Percentiles rank a stretch among this genome's conserved stretches.
Evolutionary conservation across 2,888 invertebrate genomes (phyloP).

Genomic region (Heteropelma amictum): DNA sequence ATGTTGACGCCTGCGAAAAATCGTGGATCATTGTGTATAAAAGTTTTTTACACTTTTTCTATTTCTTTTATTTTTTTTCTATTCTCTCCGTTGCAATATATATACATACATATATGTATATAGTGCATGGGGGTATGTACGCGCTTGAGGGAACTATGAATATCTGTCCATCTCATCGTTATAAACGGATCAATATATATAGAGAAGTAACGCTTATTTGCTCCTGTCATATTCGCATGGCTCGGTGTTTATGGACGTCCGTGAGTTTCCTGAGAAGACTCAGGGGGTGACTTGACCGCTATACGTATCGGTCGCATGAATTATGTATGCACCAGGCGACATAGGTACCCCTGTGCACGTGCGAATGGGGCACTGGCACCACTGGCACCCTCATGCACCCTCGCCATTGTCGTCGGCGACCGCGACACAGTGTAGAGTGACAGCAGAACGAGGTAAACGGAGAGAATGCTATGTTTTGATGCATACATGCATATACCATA

Average conservation of each 20-base stretch:
- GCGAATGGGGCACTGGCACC: conserved; percentile 18
- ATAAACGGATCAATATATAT: conserved; percentile 48
- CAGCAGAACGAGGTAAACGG: background rate
- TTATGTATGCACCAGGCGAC: conserved; percentile 41
- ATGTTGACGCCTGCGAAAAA: no score
- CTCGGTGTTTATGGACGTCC: conserved; percentile 16
- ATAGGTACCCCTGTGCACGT: conserved; percentile 18
- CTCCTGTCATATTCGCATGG: conserved; percentile 40
- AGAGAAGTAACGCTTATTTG: conserved; percentile 40
- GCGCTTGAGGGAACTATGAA: background rate
- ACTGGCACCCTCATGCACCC: conserved; percentile 14
- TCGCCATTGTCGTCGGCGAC: conserved; percentile 20
- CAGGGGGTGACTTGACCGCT: background rate
- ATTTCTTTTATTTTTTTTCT: no score
- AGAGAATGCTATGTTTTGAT: no score
- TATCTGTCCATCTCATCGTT: conserved; percentile 25
- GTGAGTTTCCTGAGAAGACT: conserved; percentile 35
- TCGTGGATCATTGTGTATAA: no score
- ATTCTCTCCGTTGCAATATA: no score
- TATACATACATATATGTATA: no score
- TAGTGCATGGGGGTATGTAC: no score
- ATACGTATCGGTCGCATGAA: conserved; percentile 44
- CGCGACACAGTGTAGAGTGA: conserved; percentile 6
- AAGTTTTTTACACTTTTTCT: no score
- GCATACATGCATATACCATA: no score